Base-by-base conservation (phyloP, 2,113 vertebrate genomes). In the Gadus macrocephalus region DNA sequence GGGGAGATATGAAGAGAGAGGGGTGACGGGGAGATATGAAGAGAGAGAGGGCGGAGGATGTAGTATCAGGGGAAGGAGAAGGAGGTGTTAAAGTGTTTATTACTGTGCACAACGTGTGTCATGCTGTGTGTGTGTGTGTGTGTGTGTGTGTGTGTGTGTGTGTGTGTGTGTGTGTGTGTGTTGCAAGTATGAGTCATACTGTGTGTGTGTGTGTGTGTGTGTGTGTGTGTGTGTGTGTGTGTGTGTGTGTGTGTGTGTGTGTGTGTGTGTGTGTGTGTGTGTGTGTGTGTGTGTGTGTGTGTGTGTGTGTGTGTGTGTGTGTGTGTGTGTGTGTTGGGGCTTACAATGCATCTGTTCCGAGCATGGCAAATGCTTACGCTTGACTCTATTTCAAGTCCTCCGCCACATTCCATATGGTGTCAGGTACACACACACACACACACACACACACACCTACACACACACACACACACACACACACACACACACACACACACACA, bases 311-410 rank as follows among this genome's bases (percentile, higher is more conserved):
- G 82, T 68, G 53, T 3, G 53, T 72, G 62, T 79, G 72, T 74
- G 63, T 28, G 64, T 71, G 72, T 71, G 79, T 78, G 77, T 90
- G 88, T 76, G 86, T 82, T 68, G 81, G 85, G 83, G 86, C 88
- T 49, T 74, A 81, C 73, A 69, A 75, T 79, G 84, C 89, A 89
- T 91, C 88, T 91, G 89, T 59, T 81, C 86, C 75, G 87, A 86
- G 87, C 82, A 86, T 73, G 81, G 90, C 81, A 80, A 89, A 83
- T 65, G 81, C 71, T 76, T 77, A 80, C 74, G 68, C 87, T 88
- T 77, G 83, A 86, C 75, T 86, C 72, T 80, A 72, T 83, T 87
- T 87, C 79, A 84, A 82, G 74, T 80, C 84, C 58, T 82, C 81
- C 81, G 86, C 80, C 79, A 81, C 75, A 76, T 79, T 86, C 86